Percentiles rank a stretch among this genome's conserved stretches.
phyloP scores from a whole-genome alignment of 2,888 invertebrate species.

The Pyrgus malvae region DNA sequence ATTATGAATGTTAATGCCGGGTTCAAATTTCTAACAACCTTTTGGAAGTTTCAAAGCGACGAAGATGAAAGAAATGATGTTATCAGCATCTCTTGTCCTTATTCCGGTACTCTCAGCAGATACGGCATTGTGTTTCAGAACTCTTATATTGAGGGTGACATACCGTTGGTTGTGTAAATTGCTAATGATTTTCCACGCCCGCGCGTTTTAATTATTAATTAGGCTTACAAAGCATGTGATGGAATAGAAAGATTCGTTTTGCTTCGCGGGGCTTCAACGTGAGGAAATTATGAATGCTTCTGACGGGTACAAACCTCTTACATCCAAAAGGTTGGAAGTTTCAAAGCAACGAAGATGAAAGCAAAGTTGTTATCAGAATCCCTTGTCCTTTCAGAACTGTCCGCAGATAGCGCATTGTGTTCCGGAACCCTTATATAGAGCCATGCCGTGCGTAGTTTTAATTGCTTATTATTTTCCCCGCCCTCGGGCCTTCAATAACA shows the following conservation, averaged over 20 bases:
- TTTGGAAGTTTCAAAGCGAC: conserved; percentile 21
- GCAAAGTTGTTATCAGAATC: conserved; percentile 19
- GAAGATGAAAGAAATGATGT: conserved; percentile 21
- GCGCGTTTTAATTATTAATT: neutral
- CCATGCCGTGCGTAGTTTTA: conserved; percentile 14
- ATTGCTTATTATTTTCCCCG: conserved; percentile 19
- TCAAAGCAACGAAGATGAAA: conserved; percentile 23
- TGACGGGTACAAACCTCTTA: conserved; percentile 9
- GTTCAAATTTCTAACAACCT: conserved; percentile 12
- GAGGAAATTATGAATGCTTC: conserved; percentile 24
- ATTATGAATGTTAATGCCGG: conserved; percentile 21
- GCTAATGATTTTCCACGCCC: too few species aligned
- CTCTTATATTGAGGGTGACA: too few species aligned
- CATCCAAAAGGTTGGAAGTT: conserved; percentile 20
- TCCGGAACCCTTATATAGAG: conserved; percentile 1
- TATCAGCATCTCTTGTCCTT: conserved; percentile 22
- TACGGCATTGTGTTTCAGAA: conserved; percentile 12
- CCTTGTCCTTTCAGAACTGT: conserved; percentile 22
- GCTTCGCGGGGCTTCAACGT: conserved; percentile 5
- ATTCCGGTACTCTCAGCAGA: conserved; percentile 7
- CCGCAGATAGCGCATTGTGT: conserved; percentile 20
- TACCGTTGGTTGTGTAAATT: too few species aligned
- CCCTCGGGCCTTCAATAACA: neutral
- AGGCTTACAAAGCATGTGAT: neutral
- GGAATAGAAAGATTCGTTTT: conserved; percentile 4